A percentile compares a stretch with the other conserved stretches of the same genome.
phyloP scores from a whole-genome alignment of 2,113 vertebrate species.

The Nesoenas mayeri region DNA sequence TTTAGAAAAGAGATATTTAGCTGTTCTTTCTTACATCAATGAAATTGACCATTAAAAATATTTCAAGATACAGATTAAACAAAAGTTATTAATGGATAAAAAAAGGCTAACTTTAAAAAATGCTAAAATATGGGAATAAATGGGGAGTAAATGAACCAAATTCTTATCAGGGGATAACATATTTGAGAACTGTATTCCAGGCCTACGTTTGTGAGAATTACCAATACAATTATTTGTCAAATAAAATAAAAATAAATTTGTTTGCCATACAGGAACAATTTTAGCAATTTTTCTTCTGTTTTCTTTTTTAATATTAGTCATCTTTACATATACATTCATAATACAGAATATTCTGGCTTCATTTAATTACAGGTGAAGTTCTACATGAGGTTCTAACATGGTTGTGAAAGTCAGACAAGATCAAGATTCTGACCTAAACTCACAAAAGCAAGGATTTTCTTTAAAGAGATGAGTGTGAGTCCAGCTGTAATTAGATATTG shows the following conservation, averaged over 20 bases:
- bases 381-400: background rate
- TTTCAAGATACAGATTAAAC: background rate
- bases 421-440: background rate
- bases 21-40: background rate
- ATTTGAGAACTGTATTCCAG: background rate
- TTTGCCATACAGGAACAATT: background rate
- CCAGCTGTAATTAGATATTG: background rate
- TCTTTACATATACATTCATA: background rate
- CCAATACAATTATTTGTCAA: background rate
- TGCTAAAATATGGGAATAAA: background rate
- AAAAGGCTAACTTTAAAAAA: background rate
- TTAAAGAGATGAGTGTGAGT: background rate
- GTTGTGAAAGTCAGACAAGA: background rate
- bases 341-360: background rate
- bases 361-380: background rate
- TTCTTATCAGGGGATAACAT: background rate
- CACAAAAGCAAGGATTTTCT: background rate
- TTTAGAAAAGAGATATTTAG: background rate
- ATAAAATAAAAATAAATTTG: background rate
- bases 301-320: background rate
- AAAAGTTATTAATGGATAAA: background rate
- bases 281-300: background rate
- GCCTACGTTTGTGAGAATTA: background rate
- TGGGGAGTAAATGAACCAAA: background rate
- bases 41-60: background rate